Conservation (phyloP, 2,113 vertebrate genomes). For the Ochotona curzoniae region DNA sequence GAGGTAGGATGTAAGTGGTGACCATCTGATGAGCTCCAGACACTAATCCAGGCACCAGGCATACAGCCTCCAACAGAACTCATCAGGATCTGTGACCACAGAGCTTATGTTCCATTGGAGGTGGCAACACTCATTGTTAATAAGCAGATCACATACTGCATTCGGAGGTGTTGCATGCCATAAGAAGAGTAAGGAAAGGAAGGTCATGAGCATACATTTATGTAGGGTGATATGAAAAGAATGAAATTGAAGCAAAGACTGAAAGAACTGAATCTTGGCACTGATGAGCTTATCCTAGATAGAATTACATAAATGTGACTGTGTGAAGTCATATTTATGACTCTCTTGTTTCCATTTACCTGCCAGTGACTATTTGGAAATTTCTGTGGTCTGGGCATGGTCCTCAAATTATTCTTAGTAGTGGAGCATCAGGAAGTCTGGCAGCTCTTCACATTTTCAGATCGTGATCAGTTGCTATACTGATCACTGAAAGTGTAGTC, state of each 20-base stretch:
- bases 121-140: not conserved
- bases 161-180: not conserved
- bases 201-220: not conserved
- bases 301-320: not conserved
- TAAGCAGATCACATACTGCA: not conserved
- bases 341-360: conserved; percentile 17
- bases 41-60: not conserved
- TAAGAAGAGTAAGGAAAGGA: not conserved
- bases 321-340: not conserved
- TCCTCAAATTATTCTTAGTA: conserved; percentile 41
- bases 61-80: not conserved
- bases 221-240: not conserved
- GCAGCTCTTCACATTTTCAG: conserved; percentile 9
- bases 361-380: conserved; percentile 30
- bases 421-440: not conserved
- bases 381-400: not conserved
- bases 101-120: not conserved
- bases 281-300: not conserved
- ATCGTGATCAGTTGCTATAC: not conserved
- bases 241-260: not conserved
- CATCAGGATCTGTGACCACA: not conserved
- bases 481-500: too few relatives aligned
- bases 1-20: not conserved
- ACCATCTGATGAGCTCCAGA: not conserved
- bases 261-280: not conserved